Evolutionary conservation across 2,113 vertebrate species (phyloP).

Genomic region (Pardalotus punctatus): DNA sequence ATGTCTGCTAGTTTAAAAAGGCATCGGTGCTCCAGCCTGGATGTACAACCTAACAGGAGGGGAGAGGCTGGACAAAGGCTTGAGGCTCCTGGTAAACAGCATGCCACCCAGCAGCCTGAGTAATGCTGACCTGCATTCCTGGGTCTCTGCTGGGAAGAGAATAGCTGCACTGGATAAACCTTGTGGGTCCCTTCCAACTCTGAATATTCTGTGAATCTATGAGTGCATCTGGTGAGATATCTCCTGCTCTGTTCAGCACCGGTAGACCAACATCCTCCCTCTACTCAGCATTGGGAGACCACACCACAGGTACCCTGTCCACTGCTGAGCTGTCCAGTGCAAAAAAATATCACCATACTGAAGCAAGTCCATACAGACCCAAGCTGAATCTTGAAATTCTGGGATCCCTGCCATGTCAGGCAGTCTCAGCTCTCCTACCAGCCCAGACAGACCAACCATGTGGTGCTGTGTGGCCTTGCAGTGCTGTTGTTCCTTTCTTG

Average conservation of each 20-base stretch:
- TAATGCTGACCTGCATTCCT: background rate
- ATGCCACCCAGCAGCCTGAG: background rate
- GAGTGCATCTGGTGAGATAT: background rate
- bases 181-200: background rate
- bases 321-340: background rate
- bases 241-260: background rate
- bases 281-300: background rate
- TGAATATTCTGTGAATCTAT: background rate
- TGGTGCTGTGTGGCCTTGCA: background rate
- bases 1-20: background rate
- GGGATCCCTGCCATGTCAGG: background rate
- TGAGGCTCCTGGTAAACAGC: background rate
- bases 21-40: background rate
- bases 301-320: fast-evolving
- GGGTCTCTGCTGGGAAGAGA: background rate
- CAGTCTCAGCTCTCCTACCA: background rate
- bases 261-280: background rate
- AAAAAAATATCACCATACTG: background rate
- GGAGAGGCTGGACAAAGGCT: background rate
- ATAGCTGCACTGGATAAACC: fast-evolving
- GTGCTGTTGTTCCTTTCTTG: background rate
- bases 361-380: background rate
- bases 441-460: background rate
- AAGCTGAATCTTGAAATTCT: background rate
- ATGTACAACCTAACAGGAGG: background rate